Base-by-base conservation (phyloP, 2,888 invertebrate species). In the Entomobrya multifasciata region DNA sequence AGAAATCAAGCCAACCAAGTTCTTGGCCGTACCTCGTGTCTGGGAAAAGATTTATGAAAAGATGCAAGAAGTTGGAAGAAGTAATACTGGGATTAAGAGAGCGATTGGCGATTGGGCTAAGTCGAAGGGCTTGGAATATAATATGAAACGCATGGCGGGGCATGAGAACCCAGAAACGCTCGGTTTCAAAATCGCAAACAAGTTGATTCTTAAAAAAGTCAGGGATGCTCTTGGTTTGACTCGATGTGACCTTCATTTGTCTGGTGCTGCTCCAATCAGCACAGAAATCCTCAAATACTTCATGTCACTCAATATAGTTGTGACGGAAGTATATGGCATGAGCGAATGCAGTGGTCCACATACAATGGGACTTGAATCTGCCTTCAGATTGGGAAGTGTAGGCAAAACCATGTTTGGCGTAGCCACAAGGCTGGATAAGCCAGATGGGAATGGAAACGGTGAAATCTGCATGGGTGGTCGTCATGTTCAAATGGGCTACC, bases 31-130 rank as follows among this genome's bases (percentile, higher is more conserved):
- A 1, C 98, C 98, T 15, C 94, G 98, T 90, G 97, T 98, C 3
- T 98, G 96, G 95, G 98, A 98, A 93, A 98, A 98, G 93, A 97
- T 98, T 93, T 94, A 96, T 92, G 98, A 98, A 92, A 96, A 95
- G 92, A 96, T 98, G 94, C 94, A 95, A 92, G 94, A 95, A 4
- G 94, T 96, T 0, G 96, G 95, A 1, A 94, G 95, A 2, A 94
- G 95, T 67, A 95, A 95, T 88, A 95, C 96, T 0, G 93, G 94
- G 27, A 90, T 97, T 0, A 97, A 96, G 92, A 95, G 94, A 83
- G 94, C 94, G 92, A 94, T 98, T 60, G 94, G 94, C 22, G 93
- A 93, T 81, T 96, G 96, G 96, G 96, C 97, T 0, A 96, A 96
- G 91, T 93, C 94, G 10, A 95, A 96, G 87, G 96, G 95, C 0